Evolutionary conservation across 2,888 invertebrate species (phyloP), one percentile per base, ranked within the genome.

Genomic region (Drosophila colorata): DNA sequence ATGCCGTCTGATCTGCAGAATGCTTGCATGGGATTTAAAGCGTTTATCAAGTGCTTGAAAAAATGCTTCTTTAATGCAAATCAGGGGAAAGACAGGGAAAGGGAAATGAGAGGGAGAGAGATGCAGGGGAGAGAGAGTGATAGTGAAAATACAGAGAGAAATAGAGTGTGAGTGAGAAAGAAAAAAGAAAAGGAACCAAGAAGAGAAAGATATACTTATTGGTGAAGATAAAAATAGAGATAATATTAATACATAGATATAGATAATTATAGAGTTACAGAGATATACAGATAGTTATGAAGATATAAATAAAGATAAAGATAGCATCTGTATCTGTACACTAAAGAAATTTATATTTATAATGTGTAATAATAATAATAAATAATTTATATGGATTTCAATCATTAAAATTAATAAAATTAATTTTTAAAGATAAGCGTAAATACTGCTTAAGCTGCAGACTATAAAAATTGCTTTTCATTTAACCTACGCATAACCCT

Each of bases 401-500:
- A 20, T 20, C 20, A 20, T 20, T 20, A 20, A 20, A 1, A 2
- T 20, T 1, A 20, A 20, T 20, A 20, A n/a, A n/a, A n/a, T n/a
- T n/a, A n/a, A n/a, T n/a, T n/a, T n/a, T n/a, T n/a, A 4, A 31
- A 46, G 2, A 31, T 14, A 23, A 18, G 13, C 20, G 38, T n/a
- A 16, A 25, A 23, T 38, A 16, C 6, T 40, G 44, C 56, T 33
- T 44, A 33, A 48, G 37, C 25, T 37, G 33, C 1, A 60, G 31
- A 20, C 20, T 20, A 20, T 20, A 4, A 25, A n/a, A n/a, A n/a
- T n/a, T n/a, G n/a, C n/a, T n/a, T n/a, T n/a, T n/a, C 60, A 31
- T 31, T 14, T 71, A 37, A 56, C 44, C 31, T 44, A 57, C 52
- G 43, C 23, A 57, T 43, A 48, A 68, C 85, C 85, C 82, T 81